These are phyloP conservation scores for Cydia splendana DNA, from an alignment of 1,140 invertebrate species.

Conservation along the genomic window DNA sequence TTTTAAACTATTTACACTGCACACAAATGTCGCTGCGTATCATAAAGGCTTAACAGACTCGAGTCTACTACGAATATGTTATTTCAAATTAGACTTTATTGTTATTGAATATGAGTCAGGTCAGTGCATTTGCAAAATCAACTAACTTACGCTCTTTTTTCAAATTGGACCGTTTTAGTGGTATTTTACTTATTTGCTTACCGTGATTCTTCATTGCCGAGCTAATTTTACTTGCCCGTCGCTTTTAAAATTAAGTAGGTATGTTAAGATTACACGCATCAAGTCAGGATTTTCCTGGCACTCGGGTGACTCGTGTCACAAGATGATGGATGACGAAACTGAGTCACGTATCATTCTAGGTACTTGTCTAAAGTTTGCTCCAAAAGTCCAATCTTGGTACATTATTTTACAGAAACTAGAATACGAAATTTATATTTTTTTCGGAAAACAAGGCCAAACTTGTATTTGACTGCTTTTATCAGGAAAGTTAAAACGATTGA, in stretches of 20 bases:
- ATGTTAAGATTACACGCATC: not conserved
- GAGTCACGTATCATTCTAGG: not conserved
- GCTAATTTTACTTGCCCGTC: not conserved
- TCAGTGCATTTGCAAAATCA: too few species aligned
- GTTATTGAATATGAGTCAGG: not conserved
- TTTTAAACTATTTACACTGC: conserved; percentile 15
- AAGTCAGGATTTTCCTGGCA: not conserved
- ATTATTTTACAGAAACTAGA: too few species aligned
- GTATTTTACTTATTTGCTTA: conserved; percentile 13
- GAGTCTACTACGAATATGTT: not conserved
- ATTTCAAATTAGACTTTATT: not conserved
- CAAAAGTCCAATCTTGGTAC: too few species aligned
- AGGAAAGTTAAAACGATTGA: too few species aligned
- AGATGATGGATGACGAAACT: not conserved
- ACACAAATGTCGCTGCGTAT: not conserved
- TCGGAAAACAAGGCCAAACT: too few species aligned
- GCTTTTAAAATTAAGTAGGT: not conserved
- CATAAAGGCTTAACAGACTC: not conserved
- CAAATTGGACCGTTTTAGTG: not conserved
- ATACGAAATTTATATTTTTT: too few species aligned
- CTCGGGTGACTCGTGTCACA: not conserved
- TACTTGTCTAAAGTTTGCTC: too few species aligned
- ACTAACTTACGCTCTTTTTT: not conserved
- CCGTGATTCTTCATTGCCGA: not conserved
- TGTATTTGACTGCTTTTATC: too few species aligned